Evolutionary conservation across 2,888 invertebrate species (phyloP), one percentile per base, ranked within the genome.

Genomic region (Uropetala carovei): DNA sequence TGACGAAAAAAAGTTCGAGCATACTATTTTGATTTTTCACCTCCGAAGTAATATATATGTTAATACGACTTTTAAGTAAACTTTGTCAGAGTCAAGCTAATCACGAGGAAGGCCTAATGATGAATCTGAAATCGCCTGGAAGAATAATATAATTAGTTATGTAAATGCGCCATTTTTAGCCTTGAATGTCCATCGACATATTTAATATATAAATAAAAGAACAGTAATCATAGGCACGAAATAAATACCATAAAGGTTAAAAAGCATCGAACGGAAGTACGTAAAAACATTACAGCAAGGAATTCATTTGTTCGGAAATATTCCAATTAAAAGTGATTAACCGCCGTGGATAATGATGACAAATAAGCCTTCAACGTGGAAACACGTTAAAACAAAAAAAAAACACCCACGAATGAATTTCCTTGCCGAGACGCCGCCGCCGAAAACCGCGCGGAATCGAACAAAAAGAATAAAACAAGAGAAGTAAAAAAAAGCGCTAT

Each of bases 31-130:
- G 22, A 27, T 22, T 7, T n/a, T 27, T 27, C 75, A 27, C 75
- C 27, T 75, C 75, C 22, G 75, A 75, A 75, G 75, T 75, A 75
- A 75, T 75, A 75, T 75, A 22, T 75, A 75, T 75, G 75, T 75
- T 75, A 75, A 75, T 75, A 27, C 3, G 75, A 43, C 43, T 43
- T 43, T 43, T 43, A 43, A 43, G 5, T 13, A 13, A 27, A 75
- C 27, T 75, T 75, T 75, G 75, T 11, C 75, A 27, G 22, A 27
- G 27, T 75, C 27, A 75, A 75, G 22, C 27, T 75, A n/a, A 22
- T n/a, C 75, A 18, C 75, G 75, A 22, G 27, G 13, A 11, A 75
- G 22, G 27, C 16, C 14, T 64, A 0, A 43, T 43, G 5, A 43
- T 43, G 5, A 43, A 43, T 43, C 43, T 43, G 43, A 43, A 64